Evolutionary conservation across 2,113 vertebrate species (phyloP), one percentile per base, ranked within the genome.

Genomic region (Grammomys surdaster): DNA sequence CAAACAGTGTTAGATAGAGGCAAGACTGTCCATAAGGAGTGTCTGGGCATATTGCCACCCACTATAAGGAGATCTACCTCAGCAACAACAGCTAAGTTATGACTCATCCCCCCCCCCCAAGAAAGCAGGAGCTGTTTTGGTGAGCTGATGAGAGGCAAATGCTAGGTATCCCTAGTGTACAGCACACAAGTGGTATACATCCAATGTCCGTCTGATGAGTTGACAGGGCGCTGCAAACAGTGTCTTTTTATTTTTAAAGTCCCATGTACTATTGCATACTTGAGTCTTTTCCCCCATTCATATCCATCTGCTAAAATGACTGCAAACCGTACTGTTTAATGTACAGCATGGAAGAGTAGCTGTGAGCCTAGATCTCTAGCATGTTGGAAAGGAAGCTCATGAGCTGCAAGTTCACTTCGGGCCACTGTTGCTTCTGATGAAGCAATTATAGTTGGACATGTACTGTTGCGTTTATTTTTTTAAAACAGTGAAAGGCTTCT

Each of bases 61-160:
- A 73, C 43, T 67, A 0, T 81, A 26, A 63, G 9, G 40, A 54
- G 43, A 69, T 40, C 14, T 85, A 43, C 22, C 40, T 70, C 26
- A 89, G 9, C 20, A 88, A 81, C 1, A 16, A 3, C 19, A 80
- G 31, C 70, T 76, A 36, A 24, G 1, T 22, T 58, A 86, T 77
- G 67, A 76, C 12, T 12, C 31, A 2, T 7, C 75, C 7, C 36
- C 67, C 67, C 54, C 8, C 7, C 48, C 40, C 40, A 40, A 63
- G 88, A 77, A 78, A 95, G 51, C 28, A 93, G 80, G 22, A 90
- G 54, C 12, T 67, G 51, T 85, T 80, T 91, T 48, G 26, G 16
- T 3, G 43, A 67, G 33, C 28, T 2, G 65, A 13, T 9, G 7
- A 80, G 11, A 89, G 36, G 40, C 20, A 70, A 51, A 67, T 7